Evolutionary conservation across 2,797 vertebrate genomes (phyloP).

Genomic region (Ciconia nigra): DNA sequence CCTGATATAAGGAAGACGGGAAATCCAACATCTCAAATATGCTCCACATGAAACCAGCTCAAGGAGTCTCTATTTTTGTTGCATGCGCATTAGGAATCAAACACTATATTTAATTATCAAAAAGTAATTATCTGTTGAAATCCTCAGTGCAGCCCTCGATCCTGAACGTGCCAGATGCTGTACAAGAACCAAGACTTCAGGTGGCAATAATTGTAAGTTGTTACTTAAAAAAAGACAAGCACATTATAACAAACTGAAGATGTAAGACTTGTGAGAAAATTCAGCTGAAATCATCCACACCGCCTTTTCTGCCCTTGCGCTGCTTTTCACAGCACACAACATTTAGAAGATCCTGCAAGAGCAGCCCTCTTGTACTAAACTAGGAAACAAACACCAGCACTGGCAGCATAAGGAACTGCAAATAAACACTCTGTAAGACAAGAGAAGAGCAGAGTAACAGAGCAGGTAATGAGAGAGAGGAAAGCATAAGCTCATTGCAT

Average conservation of each 20-base stretch:
- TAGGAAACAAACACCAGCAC: background rate
- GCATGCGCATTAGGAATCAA: background rate
- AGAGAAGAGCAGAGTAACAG: background rate
- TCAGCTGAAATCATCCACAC: background rate
- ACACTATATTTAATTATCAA: background rate
- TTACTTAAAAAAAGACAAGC: background rate
- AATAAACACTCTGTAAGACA: background rate
- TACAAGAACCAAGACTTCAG: background rate
- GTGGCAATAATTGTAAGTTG: background rate
- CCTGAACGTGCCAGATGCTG: background rate
- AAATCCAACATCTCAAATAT: background rate
- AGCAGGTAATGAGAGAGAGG: background rate
- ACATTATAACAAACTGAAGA: background rate
- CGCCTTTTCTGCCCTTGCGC: background rate
- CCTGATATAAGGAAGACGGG: background rate
- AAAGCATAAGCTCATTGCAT: background rate
- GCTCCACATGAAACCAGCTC: background rate
- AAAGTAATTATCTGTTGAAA: background rate
- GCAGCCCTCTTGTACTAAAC: background rate
- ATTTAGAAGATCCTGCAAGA: background rate
- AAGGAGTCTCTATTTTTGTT: background rate
- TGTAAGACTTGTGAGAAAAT: background rate
- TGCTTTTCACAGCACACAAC: background rate
- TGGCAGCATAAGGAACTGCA: background rate
- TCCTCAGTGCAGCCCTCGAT: background rate